Percentiles rank a stretch among this genome's conserved stretches.
phyloP scores from a whole-genome alignment of 2,888 invertebrate genomes.

The Synanthedon vespiformis region DNA sequence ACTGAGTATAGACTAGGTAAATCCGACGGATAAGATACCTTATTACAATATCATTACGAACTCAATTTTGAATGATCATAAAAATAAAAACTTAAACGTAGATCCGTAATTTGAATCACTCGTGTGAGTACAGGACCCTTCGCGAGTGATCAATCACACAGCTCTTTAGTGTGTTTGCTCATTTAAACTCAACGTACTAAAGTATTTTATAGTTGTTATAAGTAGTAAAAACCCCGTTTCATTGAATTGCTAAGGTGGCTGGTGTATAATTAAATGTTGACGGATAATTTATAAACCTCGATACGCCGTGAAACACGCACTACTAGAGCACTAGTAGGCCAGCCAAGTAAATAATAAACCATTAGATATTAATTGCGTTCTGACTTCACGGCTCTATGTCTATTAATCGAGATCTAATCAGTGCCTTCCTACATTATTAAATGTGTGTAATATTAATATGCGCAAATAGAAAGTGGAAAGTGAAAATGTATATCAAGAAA shows the following conservation, averaged over 20 bases:
- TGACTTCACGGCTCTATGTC: background rate
- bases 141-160: background rate
- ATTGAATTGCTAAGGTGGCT: constrained; percentile 18
- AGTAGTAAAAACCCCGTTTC: background rate
- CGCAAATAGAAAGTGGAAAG: too few relatives aligned
- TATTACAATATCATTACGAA: too few relatives aligned
- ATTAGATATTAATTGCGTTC: background rate
- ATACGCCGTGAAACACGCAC: constrained; percentile 16
- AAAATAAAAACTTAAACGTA: too few relatives aligned
- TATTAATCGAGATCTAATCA: background rate
- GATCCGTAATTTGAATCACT: too few relatives aligned
- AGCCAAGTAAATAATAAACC: background rate
- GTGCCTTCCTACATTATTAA: background rate
- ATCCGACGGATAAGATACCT: too few relatives aligned
- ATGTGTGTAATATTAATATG: too few relatives aligned
- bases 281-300: constrained; percentile 33
- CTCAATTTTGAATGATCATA: too few relatives aligned
- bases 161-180: background rate
- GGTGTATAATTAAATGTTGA: constrained; percentile 34
- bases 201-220: background rate
- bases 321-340: background rate
- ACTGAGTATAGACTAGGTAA: too few relatives aligned
- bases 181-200: background rate
- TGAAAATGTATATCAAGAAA: too few relatives aligned
- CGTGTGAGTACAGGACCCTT: too few relatives aligned